Evolutionary conservation across 2,113 vertebrate genomes (phyloP), one percentile per base, ranked within the genome.

Genomic region (Cephalopterus ornatus): DNA sequence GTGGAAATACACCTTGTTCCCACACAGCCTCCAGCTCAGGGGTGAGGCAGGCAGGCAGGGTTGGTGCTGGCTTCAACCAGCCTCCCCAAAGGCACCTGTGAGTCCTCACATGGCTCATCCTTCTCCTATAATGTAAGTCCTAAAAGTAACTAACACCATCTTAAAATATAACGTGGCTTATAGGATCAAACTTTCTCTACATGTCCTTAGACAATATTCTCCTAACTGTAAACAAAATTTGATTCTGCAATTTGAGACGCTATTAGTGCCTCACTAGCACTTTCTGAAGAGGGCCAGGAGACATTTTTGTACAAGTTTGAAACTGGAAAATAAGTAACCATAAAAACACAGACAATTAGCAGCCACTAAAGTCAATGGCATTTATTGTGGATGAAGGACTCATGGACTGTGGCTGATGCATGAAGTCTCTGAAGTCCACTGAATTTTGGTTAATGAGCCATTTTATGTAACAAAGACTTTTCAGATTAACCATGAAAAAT

Each of bases 401-500:
- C 39, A 24, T 9, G 50, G 58, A 55, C 8, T n/a, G 56, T 15
- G 49, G 53, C 49, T 35, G 44, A 30, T 8, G 53, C n/a, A 5
- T 3, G 24, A 96, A 93, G 84, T 44, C 88, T 71, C 70, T 47
- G 88, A 94, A 95, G 91, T 76, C 88, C 26, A n/a, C 59, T 74
- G 91, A 85, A 71, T 92, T 91, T 87, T 89, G 63, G 66, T 90
- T 95, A 81, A 90, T 95, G 84, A 86, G 76, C 78, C 76, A 86
- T 97, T 85, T 97, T 94, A 94, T 67, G 79, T 78, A 97, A 95
- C 94, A 96, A 97, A 96, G 85, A 89, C 82, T 93, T 91, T 95
- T 88, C 94, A 96, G 95, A 97, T 93, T 74, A 97, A 97, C 94
- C 96, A 90, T 93, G 78, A 94, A 95, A 95, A 97, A 97, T 97